Base-by-base conservation (phyloP, 2,888 invertebrate species). In the Drosophila neotestacea region DNA sequence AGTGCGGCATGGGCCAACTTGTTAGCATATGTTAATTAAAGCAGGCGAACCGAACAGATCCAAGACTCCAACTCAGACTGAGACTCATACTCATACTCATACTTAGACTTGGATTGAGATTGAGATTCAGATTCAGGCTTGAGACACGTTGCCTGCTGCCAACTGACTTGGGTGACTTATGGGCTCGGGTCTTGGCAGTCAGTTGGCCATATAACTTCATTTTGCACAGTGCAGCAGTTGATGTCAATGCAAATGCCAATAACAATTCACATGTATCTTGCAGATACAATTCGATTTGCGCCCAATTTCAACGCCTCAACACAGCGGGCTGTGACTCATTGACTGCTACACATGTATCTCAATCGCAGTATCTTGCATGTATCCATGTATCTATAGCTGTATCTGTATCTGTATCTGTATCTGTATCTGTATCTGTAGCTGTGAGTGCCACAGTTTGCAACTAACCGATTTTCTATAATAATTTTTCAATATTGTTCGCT, bases 1-100 rank as follows among this genome's bases (percentile, higher is more conserved):
- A 87, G 82, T 87, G 79, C 81, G 87, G 87, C 80, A 69, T 80
- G 85, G 80, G 79, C 80, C 79, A 86, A 86, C 88, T 86, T 89
- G 89, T 86, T 86, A 88, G 88, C 86, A 89, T 86, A 86, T 86
- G 86, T 89, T 89, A 86, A 86, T 86, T 86, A 85, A 89, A 79
- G 85, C 88, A 73, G 77, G 85, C 80, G 82, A 75, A 44, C 16
- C 42, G 68, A 75, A 58, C 73, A 66, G 65, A 61, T 68, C 46
- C 59, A 58, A 69, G 63, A 65, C 67, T 46, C 32, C 46, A 61
- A 11, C 39, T 27, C 64, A 39, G 44, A 36, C 28, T 50, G 36
- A 32, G 28, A 44, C 27, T 50, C 47, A 13, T 16, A 48, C 7
- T 6, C 27, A 22, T 22, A 36, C 11, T 4, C 56, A 42, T 56